Evolutionary conservation across 1,140 invertebrate species (phyloP), one percentile per base, ranked within the genome.

Genomic region (Caenorhabditis remanei): DNA sequence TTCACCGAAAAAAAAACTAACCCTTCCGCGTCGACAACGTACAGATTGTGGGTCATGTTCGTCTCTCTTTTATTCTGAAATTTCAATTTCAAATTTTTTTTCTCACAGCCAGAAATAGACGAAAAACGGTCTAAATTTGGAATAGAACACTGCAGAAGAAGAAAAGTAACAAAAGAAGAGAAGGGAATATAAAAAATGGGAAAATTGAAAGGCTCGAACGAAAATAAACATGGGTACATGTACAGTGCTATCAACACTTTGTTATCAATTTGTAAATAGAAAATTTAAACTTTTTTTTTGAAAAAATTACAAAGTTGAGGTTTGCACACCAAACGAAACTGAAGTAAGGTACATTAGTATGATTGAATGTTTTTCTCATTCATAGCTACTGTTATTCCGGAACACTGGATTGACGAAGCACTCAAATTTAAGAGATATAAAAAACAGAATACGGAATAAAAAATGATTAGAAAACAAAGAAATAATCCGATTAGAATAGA

Each of bases 51-150:
- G 46, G 46, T 32, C 71, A 50, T 79, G 46, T 50, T 79, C 43
- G n/a, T 32, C 71, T 79, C 65, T 71, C n/a, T 79, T 79, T 50
- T 79, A 79, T 48, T 50, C 71, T 79, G 71, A 79, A 79, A 24
- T n/a, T 19, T 71, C 16, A 13, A 41, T 65, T 65, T 7, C 7
- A 79, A 24, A 46, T 19, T 46, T 79, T 53, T 8, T 46, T 46
- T 46, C 65, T 13, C 40, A 63, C 24, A 1, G 6, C 5, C 21
- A 14, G 8, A 63, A 40, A 40, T 11, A 21, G 21, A 13, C 1
- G 14, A 32, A 40, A 14, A 32, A 32, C 24, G 4, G 46, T 19
- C 16, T 32, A 71, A 32, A 71, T 7, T 41, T 1, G 32, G 16
- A 65, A 71, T 46, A 71, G 21, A 32, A 11, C n/a, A 11, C 11